Evolutionary conservation across 2,797 vertebrate genomes (phyloP).

Genomic region (Tenualosa thibaudeaui): DNA sequence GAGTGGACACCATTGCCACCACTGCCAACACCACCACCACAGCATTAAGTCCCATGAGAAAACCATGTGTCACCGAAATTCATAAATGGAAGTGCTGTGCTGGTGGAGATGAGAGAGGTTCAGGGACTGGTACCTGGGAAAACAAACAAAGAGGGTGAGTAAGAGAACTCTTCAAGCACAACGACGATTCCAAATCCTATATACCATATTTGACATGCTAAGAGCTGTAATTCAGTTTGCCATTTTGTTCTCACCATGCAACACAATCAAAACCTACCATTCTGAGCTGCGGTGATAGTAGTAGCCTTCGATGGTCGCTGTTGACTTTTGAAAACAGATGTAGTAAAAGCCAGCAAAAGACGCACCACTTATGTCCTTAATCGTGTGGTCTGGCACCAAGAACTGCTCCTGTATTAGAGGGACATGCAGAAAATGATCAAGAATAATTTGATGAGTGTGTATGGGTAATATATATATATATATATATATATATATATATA

Average conservation of each 20-base stretch:
- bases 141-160: background rate
- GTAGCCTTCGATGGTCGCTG: conserved; percentile 95
- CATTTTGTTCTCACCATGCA: background rate
- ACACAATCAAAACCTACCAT: conserved; percentile 68
- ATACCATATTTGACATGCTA: background rate
- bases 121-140: conserved; percentile 93
- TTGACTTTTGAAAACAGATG: conserved; percentile 99
- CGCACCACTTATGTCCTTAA: conserved; percentile 97
- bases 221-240: background rate
- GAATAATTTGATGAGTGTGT: background rate
- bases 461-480: no score
- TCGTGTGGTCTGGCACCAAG: conserved; percentile 95
- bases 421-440: background rate
- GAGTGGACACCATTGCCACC: background rate
- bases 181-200: background rate
- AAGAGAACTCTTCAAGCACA: background rate
- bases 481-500: no score
- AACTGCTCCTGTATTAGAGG: conserved; percentile 88
- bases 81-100: conserved; percentile 93
- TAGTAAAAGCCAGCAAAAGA: conserved; percentile 99
- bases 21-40: conserved; percentile 39
- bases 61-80: conserved; percentile 89
- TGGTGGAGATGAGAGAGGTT: conserved; percentile 92
- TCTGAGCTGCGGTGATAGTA: conserved; percentile 89
- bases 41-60: conserved; percentile 30